These are phyloP conservation scores for Gracilinanus agilis DNA, from an alignment of 2,113 vertebrate species.

Conservation along the genomic window DNA sequence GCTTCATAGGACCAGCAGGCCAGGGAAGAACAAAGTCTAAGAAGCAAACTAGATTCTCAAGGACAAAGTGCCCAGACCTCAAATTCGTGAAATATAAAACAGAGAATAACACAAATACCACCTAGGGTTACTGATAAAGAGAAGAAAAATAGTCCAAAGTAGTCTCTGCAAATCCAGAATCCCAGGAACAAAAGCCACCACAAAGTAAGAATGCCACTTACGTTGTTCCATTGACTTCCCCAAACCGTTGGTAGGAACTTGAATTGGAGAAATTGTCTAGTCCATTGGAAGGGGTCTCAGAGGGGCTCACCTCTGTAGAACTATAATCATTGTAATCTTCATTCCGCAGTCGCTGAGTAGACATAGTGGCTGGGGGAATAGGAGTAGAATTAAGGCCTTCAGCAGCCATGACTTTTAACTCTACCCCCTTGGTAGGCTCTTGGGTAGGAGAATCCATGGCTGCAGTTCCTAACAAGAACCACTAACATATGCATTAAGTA, in stretches of 20 bases:
- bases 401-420: constrained; percentile 57
- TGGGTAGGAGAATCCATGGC: constrained; percentile 67
- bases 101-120: not conserved
- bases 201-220: constrained; percentile 74
- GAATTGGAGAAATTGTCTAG: constrained; percentile 70
- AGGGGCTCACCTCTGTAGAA: constrained; percentile 83
- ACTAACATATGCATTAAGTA: constrained; percentile 5
- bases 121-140: not conserved
- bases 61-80: not conserved
- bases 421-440: constrained; percentile 33
- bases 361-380: constrained; percentile 85
- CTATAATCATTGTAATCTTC: constrained; percentile 89
- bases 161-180: not conserved
- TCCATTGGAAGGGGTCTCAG: constrained; percentile 76
- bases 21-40: constrained; percentile 22
- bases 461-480: not conserved
- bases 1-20: not conserved
- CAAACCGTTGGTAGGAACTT: constrained; percentile 85
- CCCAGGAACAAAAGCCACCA: not conserved
- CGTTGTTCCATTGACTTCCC: constrained; percentile 84
- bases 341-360: constrained; percentile 83
- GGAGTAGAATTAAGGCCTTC: not conserved
- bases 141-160: not conserved
- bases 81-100: not conserved
- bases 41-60: not conserved